Base-by-base conservation (phyloP, 2,797 vertebrate genomes). In the Spinus olivaceus region DNA sequence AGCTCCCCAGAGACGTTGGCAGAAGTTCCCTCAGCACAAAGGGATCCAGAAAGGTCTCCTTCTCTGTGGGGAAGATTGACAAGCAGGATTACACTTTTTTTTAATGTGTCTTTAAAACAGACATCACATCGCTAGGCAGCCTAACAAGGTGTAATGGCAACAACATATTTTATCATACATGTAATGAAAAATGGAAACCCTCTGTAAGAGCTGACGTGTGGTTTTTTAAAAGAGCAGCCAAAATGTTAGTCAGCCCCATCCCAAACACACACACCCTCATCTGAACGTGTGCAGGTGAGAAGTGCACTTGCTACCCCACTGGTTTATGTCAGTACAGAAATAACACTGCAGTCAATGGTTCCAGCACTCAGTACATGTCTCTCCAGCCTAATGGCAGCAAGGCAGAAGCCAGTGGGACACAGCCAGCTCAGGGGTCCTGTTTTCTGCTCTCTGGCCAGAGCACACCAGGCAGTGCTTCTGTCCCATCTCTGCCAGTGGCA, bases 31-130 rank as follows among this genome's bases (percentile, higher is more conserved):
- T 98, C 92, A 99, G 98, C 73, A 99, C 96, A 72, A 99, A 99
- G 8, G 99, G 99, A 97, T 99, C 99, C 98, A 99, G 98, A 94
- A 99, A 99, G 15, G 99, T 99, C 97, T 99, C 99, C 95, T 99
- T 99, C 94, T 99, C 99, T 99, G 97, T 25, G 10, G 56, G 61
- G 89, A 65, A 72, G 94, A 95, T 92, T 88, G 82, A 95, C 91
- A 95, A 90, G 87, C 67, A 86, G 73, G 64, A 94, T 86, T 84
- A 90, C 82, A 77, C 89, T 69, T 85, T 42, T 86, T 93, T 86
- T 47, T 7, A 70, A 92, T 2, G 5, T 63, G 59, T 74, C 91
- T 96, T 95, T 92, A 79, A 92, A 96, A 79, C 73, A 94, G 82
- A 57, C 54, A 71, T 90, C 92, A 94, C 92, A 84, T 24, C 56